Evolutionary conservation across 1,140 invertebrate genomes (phyloP).

Genomic region (Tachypleus tridentatus): DNA sequence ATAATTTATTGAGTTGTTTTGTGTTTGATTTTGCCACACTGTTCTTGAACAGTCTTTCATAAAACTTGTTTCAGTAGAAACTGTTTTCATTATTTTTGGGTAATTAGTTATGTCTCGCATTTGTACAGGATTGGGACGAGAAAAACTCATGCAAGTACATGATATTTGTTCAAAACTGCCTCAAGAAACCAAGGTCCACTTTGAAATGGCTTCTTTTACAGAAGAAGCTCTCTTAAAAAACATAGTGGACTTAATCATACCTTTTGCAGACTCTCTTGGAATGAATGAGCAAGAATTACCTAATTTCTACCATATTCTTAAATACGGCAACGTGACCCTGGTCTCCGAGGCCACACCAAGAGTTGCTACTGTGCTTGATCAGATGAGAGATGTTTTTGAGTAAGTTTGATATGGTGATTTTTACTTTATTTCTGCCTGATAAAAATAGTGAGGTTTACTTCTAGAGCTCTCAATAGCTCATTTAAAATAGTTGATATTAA

Average conservation of each 20-base stretch:
- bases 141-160: constrained; percentile 51
- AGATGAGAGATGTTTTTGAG: constrained; percentile 63
- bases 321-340: constrained; percentile 56
- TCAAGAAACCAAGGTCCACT: constrained; percentile 53
- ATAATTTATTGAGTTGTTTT: too few relatives aligned
- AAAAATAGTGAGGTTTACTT: too few relatives aligned
- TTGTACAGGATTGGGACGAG: constrained; percentile 45
- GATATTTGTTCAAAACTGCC: constrained; percentile 51
- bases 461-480: too few relatives aligned
- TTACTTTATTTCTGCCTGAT: too few relatives aligned
- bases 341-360: constrained; percentile 66
- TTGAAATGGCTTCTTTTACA: constrained; percentile 77
- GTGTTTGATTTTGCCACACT: too few relatives aligned
- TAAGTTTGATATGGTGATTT: constrained; percentile 17
- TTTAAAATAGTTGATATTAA: too few relatives aligned
- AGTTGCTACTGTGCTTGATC: constrained; percentile 64
- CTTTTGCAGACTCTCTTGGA: constrained; percentile 69
- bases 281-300: constrained; percentile 81
- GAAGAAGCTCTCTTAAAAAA: constrained; percentile 54
- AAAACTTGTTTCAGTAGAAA: background rate
- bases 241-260: constrained; percentile 52
- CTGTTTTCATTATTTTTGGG: background rate
- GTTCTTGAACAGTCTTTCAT: too few relatives aligned
- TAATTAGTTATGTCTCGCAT: background rate
- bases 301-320: constrained; percentile 56